Base-by-base conservation (phyloP, 2,797 vertebrate species). In the Crax fasciolata region DNA sequence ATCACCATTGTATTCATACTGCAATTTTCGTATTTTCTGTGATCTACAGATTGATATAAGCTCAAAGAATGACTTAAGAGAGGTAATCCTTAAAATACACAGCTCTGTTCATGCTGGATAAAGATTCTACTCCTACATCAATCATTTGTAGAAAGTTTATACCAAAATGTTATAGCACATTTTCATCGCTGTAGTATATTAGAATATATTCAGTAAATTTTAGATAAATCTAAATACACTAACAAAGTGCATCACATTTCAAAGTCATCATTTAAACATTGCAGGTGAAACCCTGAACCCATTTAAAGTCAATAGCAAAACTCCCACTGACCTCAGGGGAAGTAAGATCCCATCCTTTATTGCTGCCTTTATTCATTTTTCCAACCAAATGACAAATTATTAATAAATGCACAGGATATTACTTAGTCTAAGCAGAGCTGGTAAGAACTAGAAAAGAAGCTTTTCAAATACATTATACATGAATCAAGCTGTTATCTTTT, bases 401-500 rank as follows among this genome's bases (percentile, higher is more conserved):
- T 90, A 92, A 92, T 91, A 94, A 78, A 93, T 57, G 51, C 76
- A 76, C 38, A 79, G 70, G 70, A 84, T 86, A 94, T 86, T 83
- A 89, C 78, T 92, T 52, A 78, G 87, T 73, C 89, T 92, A 86
- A 79, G 41, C 55, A 92, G 82, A 88, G 70, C 49, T 57, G 41
- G 59, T 74, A 95, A 90, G 84, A 95, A 85, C 24, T 84, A 89
- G 79, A 71, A 85, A 92, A 91, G 79, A 57, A 94, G 82, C 62
- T 94, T 94, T 91, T 89, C 73, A 90, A 73, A 93, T 90, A 88
- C 70, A 91, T 96, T 95, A 94, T 96, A 90, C 83, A 96, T 96
- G 89, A 96, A 93, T 93, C 89, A 84, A 92, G 87, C 79, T 93
- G 82, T 76, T 96, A 84, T 90, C 91, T 94, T 95, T 76, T 73